These are phyloP conservation scores for Cyprinodon variegatus DNA, from an alignment of 2,113 vertebrate genomes.

Conservation along the genomic window DNA sequence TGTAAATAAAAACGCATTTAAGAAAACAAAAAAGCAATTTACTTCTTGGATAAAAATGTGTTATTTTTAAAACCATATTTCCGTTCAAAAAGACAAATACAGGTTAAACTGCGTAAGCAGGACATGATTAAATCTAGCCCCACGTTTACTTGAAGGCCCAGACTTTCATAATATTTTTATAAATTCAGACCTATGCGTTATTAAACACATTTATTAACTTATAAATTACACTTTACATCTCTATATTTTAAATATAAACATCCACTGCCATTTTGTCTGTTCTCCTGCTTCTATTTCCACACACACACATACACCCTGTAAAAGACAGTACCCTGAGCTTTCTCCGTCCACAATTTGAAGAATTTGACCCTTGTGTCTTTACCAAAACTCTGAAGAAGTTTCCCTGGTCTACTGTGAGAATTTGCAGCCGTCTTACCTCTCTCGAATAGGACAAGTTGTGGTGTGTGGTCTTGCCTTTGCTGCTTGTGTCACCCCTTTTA, in stretches of 20 bases:
- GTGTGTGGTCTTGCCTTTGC: slow-evolving; percentile 37
- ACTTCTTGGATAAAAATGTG: not conserved
- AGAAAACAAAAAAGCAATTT: not conserved
- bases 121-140: not conserved
- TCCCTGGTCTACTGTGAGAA: slow-evolving; percentile 22
- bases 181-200: not conserved
- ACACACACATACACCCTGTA: slow-evolving; percentile 10
- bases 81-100: not conserved
- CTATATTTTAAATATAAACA: slow-evolving; percentile 1
- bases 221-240: not conserved
- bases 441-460: slow-evolving; percentile 39
- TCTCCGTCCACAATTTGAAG: slow-evolving; percentile 32
- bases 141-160: not conserved
- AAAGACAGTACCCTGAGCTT: slow-evolving; percentile 63
- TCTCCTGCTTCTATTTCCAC: slow-evolving; percentile 2
- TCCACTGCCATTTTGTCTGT: slow-evolving; percentile 1
- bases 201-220: not conserved
- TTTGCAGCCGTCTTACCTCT: slow-evolving; percentile 20
- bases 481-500: slow-evolving; percentile 56
- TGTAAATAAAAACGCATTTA: not conserved
- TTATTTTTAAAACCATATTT: not conserved
- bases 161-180: not conserved
- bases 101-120: not conserved
- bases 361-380: slow-evolving; percentile 8
- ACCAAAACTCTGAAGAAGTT: slow-evolving; percentile 38